phyloP scores from a whole-genome alignment of 2,113 vertebrate species.

The Psettodes erumei region DNA sequence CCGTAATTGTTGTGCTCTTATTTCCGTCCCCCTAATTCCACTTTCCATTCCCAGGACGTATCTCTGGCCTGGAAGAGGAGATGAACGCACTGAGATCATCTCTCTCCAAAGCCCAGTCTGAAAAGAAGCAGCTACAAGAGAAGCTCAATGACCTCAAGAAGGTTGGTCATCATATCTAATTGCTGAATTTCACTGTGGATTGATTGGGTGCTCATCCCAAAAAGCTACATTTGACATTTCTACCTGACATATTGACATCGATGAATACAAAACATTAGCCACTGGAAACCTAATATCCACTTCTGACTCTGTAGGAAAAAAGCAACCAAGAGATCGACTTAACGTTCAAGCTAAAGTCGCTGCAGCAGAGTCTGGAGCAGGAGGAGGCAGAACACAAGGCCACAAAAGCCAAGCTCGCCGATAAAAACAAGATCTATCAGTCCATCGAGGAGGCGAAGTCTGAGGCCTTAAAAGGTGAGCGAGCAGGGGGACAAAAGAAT shows the following conservation, averaged over 20 bases:
- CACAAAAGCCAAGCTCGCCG: slow-evolving; percentile 90
- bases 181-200: background rate
- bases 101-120: slow-evolving; percentile 84
- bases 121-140: slow-evolving; percentile 92
- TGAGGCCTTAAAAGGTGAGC: slow-evolving; percentile 91
- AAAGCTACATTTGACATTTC: background rate
- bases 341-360: slow-evolving; percentile 94
- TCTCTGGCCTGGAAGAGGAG: slow-evolving; percentile 89
- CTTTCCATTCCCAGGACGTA: slow-evolving; percentile 74
- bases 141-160: slow-evolving; percentile 90
- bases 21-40: background rate
- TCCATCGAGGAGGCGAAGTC: slow-evolving; percentile 96
- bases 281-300: background rate
- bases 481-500: background rate
- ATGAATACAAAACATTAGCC: no score
- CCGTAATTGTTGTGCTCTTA: background rate
- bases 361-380: slow-evolving; percentile 94
- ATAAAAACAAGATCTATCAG: slow-evolving; percentile 91
- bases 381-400: slow-evolving; percentile 94
- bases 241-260: background rate
- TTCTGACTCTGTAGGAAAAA: slow-evolving; percentile 86
- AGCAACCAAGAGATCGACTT: slow-evolving; percentile 96
- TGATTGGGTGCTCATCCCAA: background rate
- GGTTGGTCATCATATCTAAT: slow-evolving; percentile 77
- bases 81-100: slow-evolving; percentile 86